Conservation (phyloP, 92 coral and sea anemone genomes). For the Isaurus tuberculatus region DNA sequence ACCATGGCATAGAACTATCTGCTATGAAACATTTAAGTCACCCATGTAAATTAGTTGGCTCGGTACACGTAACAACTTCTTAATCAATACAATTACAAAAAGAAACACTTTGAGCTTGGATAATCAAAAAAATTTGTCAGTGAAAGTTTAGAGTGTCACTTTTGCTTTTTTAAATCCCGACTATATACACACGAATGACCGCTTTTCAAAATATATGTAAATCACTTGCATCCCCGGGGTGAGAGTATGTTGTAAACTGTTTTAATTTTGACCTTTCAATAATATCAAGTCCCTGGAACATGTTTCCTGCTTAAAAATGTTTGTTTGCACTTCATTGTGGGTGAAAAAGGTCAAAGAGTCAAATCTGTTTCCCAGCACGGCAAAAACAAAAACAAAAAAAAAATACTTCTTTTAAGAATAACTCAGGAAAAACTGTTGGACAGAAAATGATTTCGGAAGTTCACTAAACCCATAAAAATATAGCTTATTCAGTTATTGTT, state of each 20-base stretch:
- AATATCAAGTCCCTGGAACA: neutral
- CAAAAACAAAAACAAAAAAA: neutral
- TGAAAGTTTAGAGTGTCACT: neutral
- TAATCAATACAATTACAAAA: neutral
- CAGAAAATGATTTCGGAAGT: too few relatives aligned
- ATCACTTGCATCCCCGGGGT: neutral
- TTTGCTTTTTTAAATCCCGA: neutral
- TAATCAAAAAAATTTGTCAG: neutral
- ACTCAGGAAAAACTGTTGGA: neutral
- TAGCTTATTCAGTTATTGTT: too few relatives aligned
- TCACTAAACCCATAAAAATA: too few relatives aligned
- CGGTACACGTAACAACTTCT: neutral
- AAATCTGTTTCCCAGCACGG: constrained; percentile 5
- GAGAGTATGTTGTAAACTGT: constrained; percentile 1
- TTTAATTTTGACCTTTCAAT: neutral
- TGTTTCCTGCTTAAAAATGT: neutral
- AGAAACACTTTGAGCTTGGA: neutral
- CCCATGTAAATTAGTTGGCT: neutral
- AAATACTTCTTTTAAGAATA: neutral
- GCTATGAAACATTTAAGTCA: neutral
- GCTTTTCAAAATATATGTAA: neutral
- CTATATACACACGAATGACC: neutral
- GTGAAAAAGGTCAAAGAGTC: neutral
- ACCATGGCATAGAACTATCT: neutral
- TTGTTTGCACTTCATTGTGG: neutral